Evolutionary conservation across 2,113 vertebrate genomes (phyloP).

Genomic region (Garra rufa): DNA sequence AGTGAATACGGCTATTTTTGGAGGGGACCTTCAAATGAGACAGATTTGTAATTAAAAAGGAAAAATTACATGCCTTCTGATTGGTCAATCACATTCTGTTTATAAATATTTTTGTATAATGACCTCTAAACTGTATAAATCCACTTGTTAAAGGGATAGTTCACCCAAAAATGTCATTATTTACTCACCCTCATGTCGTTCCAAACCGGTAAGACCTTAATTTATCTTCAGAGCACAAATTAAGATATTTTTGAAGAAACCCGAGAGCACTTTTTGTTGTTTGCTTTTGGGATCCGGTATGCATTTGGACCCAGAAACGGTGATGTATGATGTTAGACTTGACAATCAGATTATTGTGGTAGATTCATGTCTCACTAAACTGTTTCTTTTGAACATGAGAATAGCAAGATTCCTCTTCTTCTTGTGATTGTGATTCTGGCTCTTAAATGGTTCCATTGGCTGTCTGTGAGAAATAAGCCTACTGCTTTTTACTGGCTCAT

Average conservation of each 20-base stretch:
- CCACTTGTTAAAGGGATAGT: too few species aligned
- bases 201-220: too few species aligned
- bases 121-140: not conserved
- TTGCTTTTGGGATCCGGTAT: not conserved
- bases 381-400: not conserved
- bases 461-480: not conserved
- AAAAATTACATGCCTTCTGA: not conserved
- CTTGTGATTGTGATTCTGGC: not conserved
- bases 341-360: not conserved
- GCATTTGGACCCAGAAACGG: not conserved
- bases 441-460: not conserved
- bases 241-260: too few species aligned
- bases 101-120: not conserved
- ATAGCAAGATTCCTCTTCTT: not conserved
- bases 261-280: not conserved
- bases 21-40: not conserved
- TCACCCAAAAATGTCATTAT: too few species aligned
- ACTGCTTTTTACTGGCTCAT: not conserved
- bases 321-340: not conserved
- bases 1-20: not conserved
- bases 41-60: too few species aligned
- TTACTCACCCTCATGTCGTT: too few species aligned
- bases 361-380: not conserved
- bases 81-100: not conserved
- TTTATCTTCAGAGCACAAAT: not conserved